phyloP scores from a whole-genome alignment of 53 echinoderm and acorn worm genomes.

The Henricia sp. region DNA sequence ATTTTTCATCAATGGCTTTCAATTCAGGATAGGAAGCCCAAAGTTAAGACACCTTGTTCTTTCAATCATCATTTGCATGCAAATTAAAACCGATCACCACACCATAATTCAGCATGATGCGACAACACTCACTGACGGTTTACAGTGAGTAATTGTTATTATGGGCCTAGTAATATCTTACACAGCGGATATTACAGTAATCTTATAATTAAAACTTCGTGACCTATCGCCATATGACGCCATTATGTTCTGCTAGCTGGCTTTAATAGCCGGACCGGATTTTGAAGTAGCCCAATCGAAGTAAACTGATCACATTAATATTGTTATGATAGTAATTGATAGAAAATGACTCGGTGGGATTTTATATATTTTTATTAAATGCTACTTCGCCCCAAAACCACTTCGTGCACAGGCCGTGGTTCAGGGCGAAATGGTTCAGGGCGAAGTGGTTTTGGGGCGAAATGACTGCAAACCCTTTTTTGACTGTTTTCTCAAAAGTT shows the following conservation, averaged over 20 bases:
- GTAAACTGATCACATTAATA: neutral
- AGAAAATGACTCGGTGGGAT: too few species aligned
- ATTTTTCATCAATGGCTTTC: neutral
- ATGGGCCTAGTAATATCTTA: neutral
- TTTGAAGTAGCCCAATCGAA: neutral
- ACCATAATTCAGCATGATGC: neutral
- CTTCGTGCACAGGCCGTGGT: too few species aligned
- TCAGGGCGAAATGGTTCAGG: too few species aligned
- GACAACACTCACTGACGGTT: neutral
- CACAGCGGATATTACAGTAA: conserved; percentile 4
- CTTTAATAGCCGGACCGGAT: neutral
- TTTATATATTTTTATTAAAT: too few species aligned
- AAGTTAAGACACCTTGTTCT: neutral
- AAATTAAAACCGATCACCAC: neutral
- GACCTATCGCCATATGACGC: neutral
- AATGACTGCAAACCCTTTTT: too few species aligned
- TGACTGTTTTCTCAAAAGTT: too few species aligned
- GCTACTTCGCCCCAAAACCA: too few species aligned
- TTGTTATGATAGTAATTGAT: too few species aligned
- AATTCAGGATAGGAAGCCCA: neutral
- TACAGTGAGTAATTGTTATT: conserved; percentile 2
- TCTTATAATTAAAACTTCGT: conserved; percentile 24
- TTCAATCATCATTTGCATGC: neutral
- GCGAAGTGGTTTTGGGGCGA: too few species aligned
- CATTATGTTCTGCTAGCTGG: neutral